Base-by-base conservation (phyloP, 2,113 vertebrate genomes). In the Pygoscelis antarcticus region DNA sequence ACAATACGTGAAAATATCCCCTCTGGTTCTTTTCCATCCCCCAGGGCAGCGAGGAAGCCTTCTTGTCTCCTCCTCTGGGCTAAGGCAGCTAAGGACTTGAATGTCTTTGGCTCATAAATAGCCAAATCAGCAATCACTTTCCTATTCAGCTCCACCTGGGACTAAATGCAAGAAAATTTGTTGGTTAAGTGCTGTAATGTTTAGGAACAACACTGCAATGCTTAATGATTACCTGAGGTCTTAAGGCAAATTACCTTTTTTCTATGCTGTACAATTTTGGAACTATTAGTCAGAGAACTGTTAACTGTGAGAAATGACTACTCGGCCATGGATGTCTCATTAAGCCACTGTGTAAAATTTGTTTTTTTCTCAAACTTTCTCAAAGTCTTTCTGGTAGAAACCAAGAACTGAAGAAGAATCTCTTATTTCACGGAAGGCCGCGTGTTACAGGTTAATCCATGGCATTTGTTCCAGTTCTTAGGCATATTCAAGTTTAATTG, bases 1-100 rank as follows among this genome's bases (percentile, higher is more conserved):
- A 98, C 98, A 13, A 99, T 94, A 4, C 99, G 99, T 12, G 99
- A 99, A 91, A 99, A 99, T 42, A 99, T 96, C 15, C 99, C 99
- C 20, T 98, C 95, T 0, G 99, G 99, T 42, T 99, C 99, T 83
- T 98, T 99, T 10, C 98, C 99, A 1, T 99, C 99, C 6, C 99
- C 99, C 85, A 99, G 91, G 3, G 99, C 99, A 2, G 98, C 99
- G 3, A 98, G 95, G 66, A 99, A 98, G 3, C 99, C 99, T 93
- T 99, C 99, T 8, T 99, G 98, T 36, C 98, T 97, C 81, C 99
- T 98, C 70, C 99, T 97, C 57, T 97, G 97, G 2, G 99, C 99
- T 85, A 99, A 94, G 36, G 98, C 98, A 4, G 99, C 98, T 5
- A 99, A 95, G 7, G 99, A 98, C 44, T 99, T 99, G 96, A 99